phyloP scores from a whole-genome alignment of 2,113 vertebrate genomes.

The Thamnophis sirtalis region DNA sequence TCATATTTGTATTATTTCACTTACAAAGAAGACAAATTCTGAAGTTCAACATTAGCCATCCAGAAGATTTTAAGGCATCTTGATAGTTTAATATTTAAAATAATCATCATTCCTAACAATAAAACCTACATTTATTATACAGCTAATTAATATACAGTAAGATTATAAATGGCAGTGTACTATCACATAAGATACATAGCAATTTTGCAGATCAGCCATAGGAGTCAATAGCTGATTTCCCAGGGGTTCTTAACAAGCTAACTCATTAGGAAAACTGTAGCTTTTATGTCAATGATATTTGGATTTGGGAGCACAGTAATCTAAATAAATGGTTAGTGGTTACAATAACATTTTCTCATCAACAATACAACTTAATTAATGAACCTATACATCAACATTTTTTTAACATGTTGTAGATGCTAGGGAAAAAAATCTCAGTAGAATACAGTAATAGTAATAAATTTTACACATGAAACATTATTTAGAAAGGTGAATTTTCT shows the following conservation, averaged over 20 bases:
- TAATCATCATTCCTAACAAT: background rate
- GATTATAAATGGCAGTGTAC: background rate
- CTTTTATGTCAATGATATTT: constrained; percentile 18
- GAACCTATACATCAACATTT: background rate
- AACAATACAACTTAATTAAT: constrained; percentile 10
- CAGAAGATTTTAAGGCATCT: background rate
- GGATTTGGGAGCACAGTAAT: background rate
- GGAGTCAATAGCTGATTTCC: constrained; percentile 31
- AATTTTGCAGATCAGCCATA: background rate
- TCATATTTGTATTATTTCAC: background rate
- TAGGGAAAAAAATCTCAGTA: background rate
- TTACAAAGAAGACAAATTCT: background rate
- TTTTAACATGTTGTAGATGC: background rate
- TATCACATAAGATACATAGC: background rate
- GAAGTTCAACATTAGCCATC: background rate
- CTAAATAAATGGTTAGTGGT: background rate
- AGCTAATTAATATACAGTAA: background rate
- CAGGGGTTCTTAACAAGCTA: background rate
- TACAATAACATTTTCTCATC: background rate
- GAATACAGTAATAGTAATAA: background rate
- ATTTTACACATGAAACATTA: background rate
- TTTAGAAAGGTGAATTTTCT: background rate
- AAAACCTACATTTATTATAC: background rate
- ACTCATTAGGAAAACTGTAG: background rate
- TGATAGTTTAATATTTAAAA: background rate